phyloP scores from a whole-genome alignment of 2,797 vertebrate genomes.

The Aphelocoma californica region DNA sequence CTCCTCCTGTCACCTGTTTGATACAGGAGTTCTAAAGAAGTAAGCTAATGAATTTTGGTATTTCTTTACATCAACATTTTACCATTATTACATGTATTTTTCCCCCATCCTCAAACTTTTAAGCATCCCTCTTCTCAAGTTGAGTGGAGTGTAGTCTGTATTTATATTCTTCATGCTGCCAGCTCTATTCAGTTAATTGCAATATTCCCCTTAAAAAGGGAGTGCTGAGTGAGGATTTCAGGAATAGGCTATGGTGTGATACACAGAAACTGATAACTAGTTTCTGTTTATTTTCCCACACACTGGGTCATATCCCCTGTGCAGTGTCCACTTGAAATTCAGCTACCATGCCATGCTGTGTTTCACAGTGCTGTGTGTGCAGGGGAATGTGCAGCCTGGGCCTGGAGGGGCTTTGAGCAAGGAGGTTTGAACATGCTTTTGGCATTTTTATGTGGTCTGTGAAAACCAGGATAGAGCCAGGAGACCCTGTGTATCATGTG shows the following conservation, averaged over 20 bases:
- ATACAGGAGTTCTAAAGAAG: neutral
- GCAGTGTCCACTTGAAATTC: neutral
- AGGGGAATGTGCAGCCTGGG: neutral
- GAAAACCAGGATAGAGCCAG: neutral
- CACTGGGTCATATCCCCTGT: neutral
- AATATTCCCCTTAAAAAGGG: neutral
- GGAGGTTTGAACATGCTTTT: neutral
- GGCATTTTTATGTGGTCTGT: neutral
- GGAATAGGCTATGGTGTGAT: neutral
- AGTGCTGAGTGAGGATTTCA: neutral
- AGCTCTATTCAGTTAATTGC: neutral
- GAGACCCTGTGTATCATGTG: neutral
- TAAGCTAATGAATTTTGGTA: neutral
- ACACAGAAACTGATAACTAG: neutral
- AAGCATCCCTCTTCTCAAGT: neutral
- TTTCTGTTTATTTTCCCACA: neutral
- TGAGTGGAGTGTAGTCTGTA: neutral
- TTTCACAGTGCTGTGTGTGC: neutral
- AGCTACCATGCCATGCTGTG: accelerated
- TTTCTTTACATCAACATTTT: neutral
- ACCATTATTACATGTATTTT: neutral
- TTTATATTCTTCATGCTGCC: neutral
- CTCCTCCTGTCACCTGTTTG: neutral
- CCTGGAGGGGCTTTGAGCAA: neutral
- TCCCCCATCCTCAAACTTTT: neutral